Evolutionary conservation across 1,140 invertebrate species (phyloP).

Genomic region (Hestina assimilis): DNA sequence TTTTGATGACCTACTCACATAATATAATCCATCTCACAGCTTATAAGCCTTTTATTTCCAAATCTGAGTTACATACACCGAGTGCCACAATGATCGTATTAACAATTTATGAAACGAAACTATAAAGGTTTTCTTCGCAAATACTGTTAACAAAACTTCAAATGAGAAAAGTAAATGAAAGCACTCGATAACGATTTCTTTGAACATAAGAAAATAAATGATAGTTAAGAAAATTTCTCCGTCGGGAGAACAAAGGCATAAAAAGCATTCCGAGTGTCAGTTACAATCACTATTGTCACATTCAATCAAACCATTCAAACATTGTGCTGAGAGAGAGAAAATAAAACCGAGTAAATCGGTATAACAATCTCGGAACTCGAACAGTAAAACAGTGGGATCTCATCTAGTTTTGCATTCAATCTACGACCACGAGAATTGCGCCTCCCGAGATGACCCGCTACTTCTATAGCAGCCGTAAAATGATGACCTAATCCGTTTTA

Average conservation of each 20-base stretch:
- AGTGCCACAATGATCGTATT: no score
- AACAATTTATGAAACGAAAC: no score
- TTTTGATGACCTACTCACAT: no score
- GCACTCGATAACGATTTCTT: background rate
- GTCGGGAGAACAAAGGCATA: constrained; percentile 23
- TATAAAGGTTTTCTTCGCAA: no score
- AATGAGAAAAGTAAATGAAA: background rate
- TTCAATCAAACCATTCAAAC: constrained; percentile 67
- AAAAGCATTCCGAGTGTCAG: constrained; percentile 33
- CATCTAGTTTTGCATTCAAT: constrained; percentile 77
- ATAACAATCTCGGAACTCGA: constrained; percentile 52
- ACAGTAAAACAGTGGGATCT: constrained; percentile 69
- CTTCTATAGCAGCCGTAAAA: constrained; percentile 63
- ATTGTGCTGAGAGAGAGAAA: constrained; percentile 45
- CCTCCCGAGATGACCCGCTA: constrained; percentile 71
- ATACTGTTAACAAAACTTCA: no score
- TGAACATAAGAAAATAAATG: constrained; percentile 15
- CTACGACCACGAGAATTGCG: constrained; percentile 72
- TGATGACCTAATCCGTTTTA: constrained; percentile 73
- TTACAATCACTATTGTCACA: constrained; percentile 68
- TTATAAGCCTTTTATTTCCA: no score
- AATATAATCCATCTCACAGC: no score
- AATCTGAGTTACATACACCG: no score
- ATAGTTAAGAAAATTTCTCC: constrained; percentile 32
- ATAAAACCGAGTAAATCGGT: constrained; percentile 55